A percentile compares a stretch with the other conserved stretches of the same genome.
These are phyloP conservation scores for Limosa lapponica DNA, from an alignment of 2,797 vertebrate genomes.

Conservation along the genomic window DNA sequence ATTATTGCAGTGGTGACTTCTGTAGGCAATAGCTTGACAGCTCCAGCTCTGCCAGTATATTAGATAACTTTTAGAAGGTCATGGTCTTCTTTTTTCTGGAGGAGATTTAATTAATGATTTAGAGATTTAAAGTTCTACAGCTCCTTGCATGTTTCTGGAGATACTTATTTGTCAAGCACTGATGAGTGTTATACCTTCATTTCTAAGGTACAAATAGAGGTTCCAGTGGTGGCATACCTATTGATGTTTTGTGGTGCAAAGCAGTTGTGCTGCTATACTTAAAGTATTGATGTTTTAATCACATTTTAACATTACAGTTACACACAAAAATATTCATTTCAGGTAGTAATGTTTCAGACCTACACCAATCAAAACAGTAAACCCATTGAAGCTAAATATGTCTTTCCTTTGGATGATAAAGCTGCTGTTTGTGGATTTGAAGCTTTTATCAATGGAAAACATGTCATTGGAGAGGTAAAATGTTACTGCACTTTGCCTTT, in stretches of 20 bases:
- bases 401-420: constrained; percentile 88
- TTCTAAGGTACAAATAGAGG: background rate
- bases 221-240: background rate
- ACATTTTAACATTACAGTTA: background rate
- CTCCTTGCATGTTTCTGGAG: background rate
- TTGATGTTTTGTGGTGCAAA: background rate
- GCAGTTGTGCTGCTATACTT: background rate
- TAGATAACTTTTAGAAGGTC: background rate
- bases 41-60: background rate
- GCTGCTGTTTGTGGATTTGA: constrained; percentile 92
- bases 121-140: background rate
- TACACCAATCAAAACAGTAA: constrained; percentile 82
- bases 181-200: background rate
- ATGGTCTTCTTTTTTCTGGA: background rate
- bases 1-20: background rate
- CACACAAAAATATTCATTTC: background rate
- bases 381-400: constrained; percentile 90
- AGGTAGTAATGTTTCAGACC: constrained; percentile 89
- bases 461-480: constrained; percentile 87
- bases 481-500: background rate
- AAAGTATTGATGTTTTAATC: background rate
- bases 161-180: background rate
- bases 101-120: background rate
- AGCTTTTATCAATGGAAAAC: constrained; percentile 91
- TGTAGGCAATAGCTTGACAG: background rate